Conservation (phyloP, 2,113 vertebrate species). For the Hiodon tergisus region DNA sequence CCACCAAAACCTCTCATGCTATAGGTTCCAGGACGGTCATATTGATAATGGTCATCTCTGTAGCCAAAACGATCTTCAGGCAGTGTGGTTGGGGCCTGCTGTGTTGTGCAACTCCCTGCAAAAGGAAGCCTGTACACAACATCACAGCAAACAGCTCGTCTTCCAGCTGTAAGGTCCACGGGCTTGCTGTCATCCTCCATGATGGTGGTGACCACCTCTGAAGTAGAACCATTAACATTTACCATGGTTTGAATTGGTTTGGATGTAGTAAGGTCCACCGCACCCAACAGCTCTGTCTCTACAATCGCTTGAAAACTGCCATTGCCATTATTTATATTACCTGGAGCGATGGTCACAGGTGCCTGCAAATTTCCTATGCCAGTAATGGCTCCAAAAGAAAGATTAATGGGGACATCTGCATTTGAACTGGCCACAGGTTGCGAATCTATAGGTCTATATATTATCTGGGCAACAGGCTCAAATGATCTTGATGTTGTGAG, state of each 20-base stretch:
- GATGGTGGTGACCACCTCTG: constrained; percentile 75
- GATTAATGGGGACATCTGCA: constrained; percentile 82
- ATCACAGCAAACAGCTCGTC: constrained; percentile 89
- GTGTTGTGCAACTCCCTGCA: constrained; percentile 83
- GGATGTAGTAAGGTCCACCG: constrained; percentile 86
- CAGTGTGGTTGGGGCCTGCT: constrained; percentile 73
- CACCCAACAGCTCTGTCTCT: constrained; percentile 62
- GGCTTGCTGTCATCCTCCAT: constrained; percentile 89
- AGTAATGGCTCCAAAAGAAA: constrained; percentile 70
- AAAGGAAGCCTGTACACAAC: constrained; percentile 93
- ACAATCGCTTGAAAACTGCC: constrained; percentile 50
- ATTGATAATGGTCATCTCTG: constrained; percentile 80
- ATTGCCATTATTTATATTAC: constrained; percentile 65
- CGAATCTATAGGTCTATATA: constrained; percentile 61
- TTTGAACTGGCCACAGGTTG: constrained; percentile 52
- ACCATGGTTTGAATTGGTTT: constrained; percentile 82
- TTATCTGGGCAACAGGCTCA: constrained; percentile 68
- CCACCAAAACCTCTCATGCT: constrained; percentile 73
- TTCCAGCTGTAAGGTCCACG: constrained; percentile 88
- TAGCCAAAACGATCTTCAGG: constrained; percentile 83
- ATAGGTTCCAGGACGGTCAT: constrained; percentile 68
- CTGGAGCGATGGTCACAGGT: constrained; percentile 56
- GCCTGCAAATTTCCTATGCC: constrained; percentile 58
- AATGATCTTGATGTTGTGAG: constrained; percentile 77
- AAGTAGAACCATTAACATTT: constrained; percentile 70